phyloP scores from a whole-genome alignment of 2,797 vertebrate genomes.

The Rallus crepitans region DNA sequence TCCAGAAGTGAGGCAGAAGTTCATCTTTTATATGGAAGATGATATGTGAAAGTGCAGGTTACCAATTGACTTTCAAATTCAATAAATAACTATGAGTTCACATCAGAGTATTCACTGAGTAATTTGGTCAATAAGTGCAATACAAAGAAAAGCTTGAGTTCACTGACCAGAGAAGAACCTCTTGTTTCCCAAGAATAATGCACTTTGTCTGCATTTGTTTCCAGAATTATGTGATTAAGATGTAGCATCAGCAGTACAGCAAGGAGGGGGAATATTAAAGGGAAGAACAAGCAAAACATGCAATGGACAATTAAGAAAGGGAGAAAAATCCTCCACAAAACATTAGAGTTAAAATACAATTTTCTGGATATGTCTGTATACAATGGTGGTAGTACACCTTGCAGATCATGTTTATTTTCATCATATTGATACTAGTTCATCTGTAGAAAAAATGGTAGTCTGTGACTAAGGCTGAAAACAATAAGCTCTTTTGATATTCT shows the following conservation, averaged over 20 bases:
- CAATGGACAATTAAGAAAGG: neutral
- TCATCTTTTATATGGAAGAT: neutral
- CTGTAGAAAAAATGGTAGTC: neutral
- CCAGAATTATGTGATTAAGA: neutral
- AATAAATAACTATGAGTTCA: neutral
- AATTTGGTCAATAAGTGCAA: neutral
- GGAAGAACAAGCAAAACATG: neutral
- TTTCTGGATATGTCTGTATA: neutral
- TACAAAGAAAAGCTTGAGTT: neutral
- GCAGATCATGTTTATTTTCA: accelerated
- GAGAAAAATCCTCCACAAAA: neutral
- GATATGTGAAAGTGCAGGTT: neutral
- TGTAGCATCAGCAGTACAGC: accelerated
- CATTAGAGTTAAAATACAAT: neutral
- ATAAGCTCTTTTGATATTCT: neutral
- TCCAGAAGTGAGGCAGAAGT: neutral
- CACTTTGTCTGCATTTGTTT: neutral
- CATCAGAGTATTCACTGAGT: neutral
- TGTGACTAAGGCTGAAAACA: neutral
- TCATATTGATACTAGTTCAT: neutral
- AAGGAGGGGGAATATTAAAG: neutral
- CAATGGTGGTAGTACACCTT: neutral
- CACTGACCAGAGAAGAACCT: neutral
- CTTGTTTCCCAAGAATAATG: neutral
- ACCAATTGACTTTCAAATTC: neutral